Evolutionary conservation across 2,797 vertebrate species (phyloP).

Genomic region (Naso thynnoides): DNA sequence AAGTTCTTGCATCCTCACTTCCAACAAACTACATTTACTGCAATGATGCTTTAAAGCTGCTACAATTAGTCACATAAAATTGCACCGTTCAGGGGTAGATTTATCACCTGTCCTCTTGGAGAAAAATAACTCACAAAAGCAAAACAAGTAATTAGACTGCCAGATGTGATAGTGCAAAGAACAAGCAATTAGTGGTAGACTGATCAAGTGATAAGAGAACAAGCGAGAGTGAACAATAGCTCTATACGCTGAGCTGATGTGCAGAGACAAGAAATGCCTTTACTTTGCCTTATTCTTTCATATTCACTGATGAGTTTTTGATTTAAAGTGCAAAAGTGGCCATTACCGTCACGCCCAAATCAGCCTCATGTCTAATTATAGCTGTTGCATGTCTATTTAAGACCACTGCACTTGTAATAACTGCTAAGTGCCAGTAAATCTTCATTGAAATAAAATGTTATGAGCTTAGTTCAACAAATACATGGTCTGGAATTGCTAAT

Average conservation of each 20-base stretch:
- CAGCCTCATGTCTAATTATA: background rate
- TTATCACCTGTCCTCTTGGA: constrained; percentile 57
- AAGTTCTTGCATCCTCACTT: constrained; percentile 8
- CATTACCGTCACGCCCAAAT: background rate
- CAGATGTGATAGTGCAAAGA: constrained; percentile 57
- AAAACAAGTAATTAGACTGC: constrained; percentile 59
- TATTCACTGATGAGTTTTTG: background rate
- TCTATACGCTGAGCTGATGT: background rate
- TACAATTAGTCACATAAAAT: constrained; percentile 43
- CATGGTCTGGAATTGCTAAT: background rate
- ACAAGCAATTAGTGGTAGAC: constrained; percentile 59
- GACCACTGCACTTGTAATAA: background rate
- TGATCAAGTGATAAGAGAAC: constrained; percentile 56
- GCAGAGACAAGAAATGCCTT: background rate
- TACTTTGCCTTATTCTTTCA: too few relatives aligned
- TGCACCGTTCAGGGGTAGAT: constrained; percentile 36
- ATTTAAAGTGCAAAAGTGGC: background rate
- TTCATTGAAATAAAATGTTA: background rate
- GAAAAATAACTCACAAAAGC: constrained; percentile 57
- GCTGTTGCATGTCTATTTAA: background rate
- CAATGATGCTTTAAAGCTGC: constrained; percentile 31
- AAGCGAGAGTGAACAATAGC: constrained; percentile 1
- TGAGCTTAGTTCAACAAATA: constrained; percentile 11
- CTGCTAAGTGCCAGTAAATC: background rate
- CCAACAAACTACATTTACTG: constrained; percentile 43